These are phyloP conservation scores for Cercopithecus mona DNA, from an alignment of 2,113 vertebrate species.

Conservation along the genomic window DNA sequence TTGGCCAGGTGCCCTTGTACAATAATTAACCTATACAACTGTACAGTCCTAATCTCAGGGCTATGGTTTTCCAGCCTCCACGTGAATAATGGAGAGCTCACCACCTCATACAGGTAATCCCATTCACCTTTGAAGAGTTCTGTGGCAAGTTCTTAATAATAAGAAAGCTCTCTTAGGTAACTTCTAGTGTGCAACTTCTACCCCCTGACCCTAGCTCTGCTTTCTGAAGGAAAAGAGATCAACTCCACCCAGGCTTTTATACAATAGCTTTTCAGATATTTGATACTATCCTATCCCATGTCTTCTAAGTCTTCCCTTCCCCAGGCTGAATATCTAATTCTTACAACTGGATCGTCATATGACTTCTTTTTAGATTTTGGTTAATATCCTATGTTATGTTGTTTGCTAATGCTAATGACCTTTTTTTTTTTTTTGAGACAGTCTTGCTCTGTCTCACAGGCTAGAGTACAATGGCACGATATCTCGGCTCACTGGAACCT, in stretches of 20 bases:
- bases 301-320: background rate
- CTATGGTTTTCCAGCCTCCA: background rate
- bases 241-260: background rate
- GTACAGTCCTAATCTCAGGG: background rate
- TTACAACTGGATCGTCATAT: background rate
- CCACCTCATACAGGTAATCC: background rate
- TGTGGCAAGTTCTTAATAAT: background rate
- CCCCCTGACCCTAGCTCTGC: background rate
- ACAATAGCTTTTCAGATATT: background rate
- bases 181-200: background rate
- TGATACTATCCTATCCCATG: background rate
- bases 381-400: background rate
- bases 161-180: background rate
- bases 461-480: no score
- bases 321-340: background rate
- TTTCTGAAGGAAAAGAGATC: background rate
- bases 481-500: no score
- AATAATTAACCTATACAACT: background rate
- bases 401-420: background rate
- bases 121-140: background rate
- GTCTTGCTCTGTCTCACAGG: no score
- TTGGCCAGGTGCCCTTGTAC: background rate
- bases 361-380: constrained; percentile 6
- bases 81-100: background rate
- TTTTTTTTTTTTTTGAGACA: no score